Conservation (phyloP, 2,113 vertebrate genomes). For the Pristiophorus japonicus region DNA sequence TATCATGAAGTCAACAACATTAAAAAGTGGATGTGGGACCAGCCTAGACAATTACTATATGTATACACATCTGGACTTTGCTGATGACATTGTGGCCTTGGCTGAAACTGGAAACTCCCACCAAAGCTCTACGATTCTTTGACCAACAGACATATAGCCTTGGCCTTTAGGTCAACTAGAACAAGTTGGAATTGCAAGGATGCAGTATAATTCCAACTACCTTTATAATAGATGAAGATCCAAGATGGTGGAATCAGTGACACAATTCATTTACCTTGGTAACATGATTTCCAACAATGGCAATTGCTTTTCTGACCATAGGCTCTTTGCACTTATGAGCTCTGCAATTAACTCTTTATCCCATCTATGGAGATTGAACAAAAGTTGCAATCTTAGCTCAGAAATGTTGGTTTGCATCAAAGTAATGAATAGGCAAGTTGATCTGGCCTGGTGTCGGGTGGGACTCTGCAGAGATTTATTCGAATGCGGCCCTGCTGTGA, state of each 20-base stretch:
- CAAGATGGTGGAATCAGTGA: too few species aligned
- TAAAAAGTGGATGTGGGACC: neutral
- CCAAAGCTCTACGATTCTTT: too few species aligned
- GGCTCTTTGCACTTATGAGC: neutral
- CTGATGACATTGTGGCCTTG: too few species aligned
- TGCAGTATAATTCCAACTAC: too few species aligned
- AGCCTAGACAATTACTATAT: neutral
- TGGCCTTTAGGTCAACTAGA: too few species aligned
- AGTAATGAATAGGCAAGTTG: neutral
- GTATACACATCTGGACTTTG: too few species aligned
- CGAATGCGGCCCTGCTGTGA: neutral
- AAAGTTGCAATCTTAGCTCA: neutral
- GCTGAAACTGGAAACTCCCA: too few species aligned
- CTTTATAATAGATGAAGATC: too few species aligned
- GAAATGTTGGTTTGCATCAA: neutral
- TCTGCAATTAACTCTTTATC: neutral
- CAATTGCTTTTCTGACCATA: neutral
- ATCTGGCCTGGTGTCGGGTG: neutral
- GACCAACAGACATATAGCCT: too few species aligned
- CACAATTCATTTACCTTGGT: too few species aligned
- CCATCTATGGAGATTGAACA: neutral
- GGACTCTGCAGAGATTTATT: neutral
- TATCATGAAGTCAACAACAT: neutral
- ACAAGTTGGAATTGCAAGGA: too few species aligned
- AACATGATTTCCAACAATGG: neutral